phyloP scores from a whole-genome alignment of 2,888 invertebrate genomes.

The Frankliniella intonsa region DNA sequence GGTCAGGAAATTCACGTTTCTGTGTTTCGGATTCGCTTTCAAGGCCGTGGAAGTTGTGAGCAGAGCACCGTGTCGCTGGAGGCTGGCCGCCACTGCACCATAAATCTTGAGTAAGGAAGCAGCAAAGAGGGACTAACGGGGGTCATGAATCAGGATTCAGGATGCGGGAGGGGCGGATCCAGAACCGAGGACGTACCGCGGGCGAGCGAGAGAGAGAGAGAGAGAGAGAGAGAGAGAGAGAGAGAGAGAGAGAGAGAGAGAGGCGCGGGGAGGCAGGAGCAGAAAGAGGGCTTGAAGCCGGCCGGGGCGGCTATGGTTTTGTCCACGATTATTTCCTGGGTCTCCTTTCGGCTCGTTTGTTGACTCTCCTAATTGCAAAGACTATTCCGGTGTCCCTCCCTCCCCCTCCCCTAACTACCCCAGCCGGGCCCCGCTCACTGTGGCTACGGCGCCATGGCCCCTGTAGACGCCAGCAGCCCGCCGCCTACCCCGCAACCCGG shows the following conservation, averaged over 20 bases:
- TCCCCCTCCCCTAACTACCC: neutral
- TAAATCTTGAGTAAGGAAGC: constrained; percentile 25
- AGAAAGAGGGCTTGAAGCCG: no score
- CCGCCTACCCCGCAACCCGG: no score
- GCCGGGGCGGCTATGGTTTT: neutral
- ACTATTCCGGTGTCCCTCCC: neutral
- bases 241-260: constrained; percentile 12
- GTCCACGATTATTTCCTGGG: constrained; percentile 24
- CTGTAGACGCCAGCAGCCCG: neutral
- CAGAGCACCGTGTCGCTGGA: no score
- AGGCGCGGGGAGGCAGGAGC: neutral
- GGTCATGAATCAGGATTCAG: constrained; percentile 12
- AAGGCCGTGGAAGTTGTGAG: no score
- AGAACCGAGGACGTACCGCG: neutral
- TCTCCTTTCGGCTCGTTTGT: constrained; percentile 22
- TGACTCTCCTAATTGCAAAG: constrained; percentile 26
- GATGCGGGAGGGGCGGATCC: neutral
- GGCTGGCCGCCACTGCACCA: neutral
- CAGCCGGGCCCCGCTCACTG: neutral
- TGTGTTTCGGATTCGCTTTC: no score
- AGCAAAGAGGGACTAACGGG: neutral
- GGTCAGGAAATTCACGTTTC: no score
- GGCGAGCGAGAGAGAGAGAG: neutral
- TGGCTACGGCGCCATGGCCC: neutral
- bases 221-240: neutral